phyloP scores from a whole-genome alignment of 2,888 invertebrate species.

The Erebia aethiops region DNA sequence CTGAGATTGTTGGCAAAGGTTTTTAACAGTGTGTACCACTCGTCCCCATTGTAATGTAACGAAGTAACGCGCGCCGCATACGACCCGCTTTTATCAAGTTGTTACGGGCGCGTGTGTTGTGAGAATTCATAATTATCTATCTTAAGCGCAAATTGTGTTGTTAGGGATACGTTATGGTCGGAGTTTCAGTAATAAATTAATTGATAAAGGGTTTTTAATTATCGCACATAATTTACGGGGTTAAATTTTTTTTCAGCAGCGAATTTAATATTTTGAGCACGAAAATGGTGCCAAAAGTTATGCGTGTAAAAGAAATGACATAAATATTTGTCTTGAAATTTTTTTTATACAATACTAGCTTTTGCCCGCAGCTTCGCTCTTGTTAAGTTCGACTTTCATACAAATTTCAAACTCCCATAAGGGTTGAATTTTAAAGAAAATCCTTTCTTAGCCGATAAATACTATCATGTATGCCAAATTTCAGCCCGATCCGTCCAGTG shows the following conservation, averaged over 20 bases:
- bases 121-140: slow-evolving; percentile 65
- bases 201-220: slow-evolving; percentile 28
- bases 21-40: slow-evolving; percentile 5
- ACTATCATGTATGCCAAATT: too few species aligned
- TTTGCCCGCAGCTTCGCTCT: too few species aligned
- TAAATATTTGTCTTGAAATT: too few species aligned
- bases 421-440: too few species aligned
- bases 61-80: slow-evolving; percentile 69
- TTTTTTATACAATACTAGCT: too few species aligned
- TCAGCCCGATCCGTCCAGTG: too few species aligned
- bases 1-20: neutral
- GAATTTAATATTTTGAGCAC: neutral
- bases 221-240: neutral
- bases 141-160: slow-evolving; percentile 54
- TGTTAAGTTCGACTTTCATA: too few species aligned
- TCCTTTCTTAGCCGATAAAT: too few species aligned
- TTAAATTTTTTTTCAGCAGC: neutral
- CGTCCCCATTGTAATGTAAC: slow-evolving; percentile 56
- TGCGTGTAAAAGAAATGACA: neutral
- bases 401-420: too few species aligned
- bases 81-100: slow-evolving; percentile 64
- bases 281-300: neutral
- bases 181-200: slow-evolving; percentile 32
- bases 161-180: slow-evolving; percentile 47
- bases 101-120: slow-evolving; percentile 54